Percentiles rank a stretch among this genome's conserved stretches.
phyloP scores from a whole-genome alignment of 2,888 invertebrate species.

The Caenorhabditis sp. region DNA sequence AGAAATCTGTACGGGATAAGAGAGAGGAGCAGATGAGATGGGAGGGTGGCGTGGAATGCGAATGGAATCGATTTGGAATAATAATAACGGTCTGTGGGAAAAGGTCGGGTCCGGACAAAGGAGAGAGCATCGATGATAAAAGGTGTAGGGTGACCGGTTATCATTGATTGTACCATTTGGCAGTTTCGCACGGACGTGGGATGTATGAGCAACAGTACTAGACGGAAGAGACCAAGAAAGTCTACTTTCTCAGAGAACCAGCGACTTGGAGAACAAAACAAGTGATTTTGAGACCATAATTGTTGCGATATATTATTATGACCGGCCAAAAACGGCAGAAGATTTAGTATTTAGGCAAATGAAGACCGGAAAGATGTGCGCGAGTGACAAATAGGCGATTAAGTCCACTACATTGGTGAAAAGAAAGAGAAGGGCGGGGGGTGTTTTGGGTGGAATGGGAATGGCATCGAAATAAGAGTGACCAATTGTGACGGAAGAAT shows the following conservation, averaged over 20 bases:
- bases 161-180: too few species aligned
- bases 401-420: constrained; percentile 39
- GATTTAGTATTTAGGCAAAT: constrained; percentile 50
- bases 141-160: too few species aligned
- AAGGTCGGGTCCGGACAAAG: too few species aligned
- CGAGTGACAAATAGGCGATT: constrained; percentile 56
- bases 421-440: constrained; percentile 1
- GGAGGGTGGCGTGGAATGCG: too few species aligned
- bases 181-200: too few species aligned
- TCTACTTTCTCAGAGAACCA: too few species aligned
- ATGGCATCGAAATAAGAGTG: constrained; percentile 51
- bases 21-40: too few species aligned
- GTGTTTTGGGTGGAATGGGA: constrained; percentile 19
- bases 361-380: constrained; percentile 47
- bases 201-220: too few species aligned
- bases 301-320: constrained; percentile 42
- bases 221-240: too few species aligned
- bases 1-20: not conserved
- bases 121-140: too few species aligned
- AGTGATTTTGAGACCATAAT: constrained; percentile 11
- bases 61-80: too few species aligned
- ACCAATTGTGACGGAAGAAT: constrained; percentile 36
- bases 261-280: not conserved
- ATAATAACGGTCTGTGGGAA: too few species aligned
- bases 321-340: not conserved